A percentile compares a stretch with the other conserved stretches of the same genome.
Conservation (phyloP, 2,888 invertebrate species). For the Aproaerema taeniolella region DNA sequence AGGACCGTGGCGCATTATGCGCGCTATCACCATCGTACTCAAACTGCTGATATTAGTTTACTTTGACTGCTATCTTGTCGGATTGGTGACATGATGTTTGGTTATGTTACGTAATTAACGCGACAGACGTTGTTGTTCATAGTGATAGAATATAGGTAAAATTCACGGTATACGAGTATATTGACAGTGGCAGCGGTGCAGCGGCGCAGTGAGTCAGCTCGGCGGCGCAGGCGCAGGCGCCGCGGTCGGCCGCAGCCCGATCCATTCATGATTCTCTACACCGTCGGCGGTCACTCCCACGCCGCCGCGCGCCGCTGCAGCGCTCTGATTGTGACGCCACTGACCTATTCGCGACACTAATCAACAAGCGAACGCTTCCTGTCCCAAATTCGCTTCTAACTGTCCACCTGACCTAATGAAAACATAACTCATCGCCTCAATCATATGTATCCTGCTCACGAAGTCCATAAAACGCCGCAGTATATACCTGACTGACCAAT, state of each 20-base stretch:
- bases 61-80: too few relatives aligned
- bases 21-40: too few relatives aligned
- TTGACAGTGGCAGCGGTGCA: neutral
- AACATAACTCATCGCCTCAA: too few relatives aligned
- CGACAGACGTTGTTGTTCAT: neutral
- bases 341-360: conserved; percentile 2
- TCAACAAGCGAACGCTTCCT: conserved; percentile 5
- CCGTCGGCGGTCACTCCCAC: neutral
- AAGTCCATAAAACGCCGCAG: neutral
- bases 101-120: too few relatives aligned
- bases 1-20: too few relatives aligned
- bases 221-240: neutral
- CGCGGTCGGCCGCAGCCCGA: too few relatives aligned
- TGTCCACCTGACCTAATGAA: neutral
- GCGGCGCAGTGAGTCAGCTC: neutral
- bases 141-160: neutral
- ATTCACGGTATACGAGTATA: too few relatives aligned
- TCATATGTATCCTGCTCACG: too few relatives aligned
- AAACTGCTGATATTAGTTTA: too few relatives aligned
- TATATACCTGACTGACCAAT: neutral
- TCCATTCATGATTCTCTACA: neutral
- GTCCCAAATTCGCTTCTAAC: neutral
- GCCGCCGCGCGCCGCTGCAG: neutral
- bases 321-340: neutral
- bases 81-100: too few relatives aligned